A percentile compares a stretch with the other conserved stretches of the same genome.
phyloP scores from a whole-genome alignment of 2,888 invertebrate species.

The Plusia festucae region DNA sequence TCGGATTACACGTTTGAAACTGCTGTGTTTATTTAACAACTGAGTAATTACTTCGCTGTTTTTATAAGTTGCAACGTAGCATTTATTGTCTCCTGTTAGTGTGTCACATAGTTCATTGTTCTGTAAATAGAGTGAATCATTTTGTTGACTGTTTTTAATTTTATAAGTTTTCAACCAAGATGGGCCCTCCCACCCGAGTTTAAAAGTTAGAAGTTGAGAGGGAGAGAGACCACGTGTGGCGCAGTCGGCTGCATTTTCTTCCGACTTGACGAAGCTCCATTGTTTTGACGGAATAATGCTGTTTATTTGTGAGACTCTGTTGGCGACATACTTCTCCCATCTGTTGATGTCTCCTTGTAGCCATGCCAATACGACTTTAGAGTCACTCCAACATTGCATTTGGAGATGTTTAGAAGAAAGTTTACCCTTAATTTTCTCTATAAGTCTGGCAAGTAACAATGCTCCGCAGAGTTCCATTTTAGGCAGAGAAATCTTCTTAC shows the following conservation, averaged over 20 bases:
- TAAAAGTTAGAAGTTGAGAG: conserved; percentile 3
- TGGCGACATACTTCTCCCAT: conserved; percentile 19
- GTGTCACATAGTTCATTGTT: conserved; percentile 10
- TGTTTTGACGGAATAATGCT: conserved; percentile 5
- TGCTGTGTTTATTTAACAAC: conserved; percentile 10
- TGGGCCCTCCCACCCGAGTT: conserved; percentile 21
- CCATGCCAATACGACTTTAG: conserved; percentile 21
- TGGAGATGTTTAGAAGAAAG: neutral
- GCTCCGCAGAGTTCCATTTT: too few relatives aligned
- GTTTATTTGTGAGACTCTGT: conserved; percentile 20
- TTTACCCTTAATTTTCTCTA: conserved; percentile 8
- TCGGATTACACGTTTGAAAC: conserved; percentile 16
- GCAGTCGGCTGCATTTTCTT: conserved; percentile 19
- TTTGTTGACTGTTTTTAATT: too few relatives aligned
- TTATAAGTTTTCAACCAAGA: conserved; percentile 3
- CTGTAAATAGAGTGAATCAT: neutral
- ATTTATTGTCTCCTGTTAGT: neutral
- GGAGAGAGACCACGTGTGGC: conserved; percentile 16
- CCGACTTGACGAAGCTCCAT: conserved; percentile 17
- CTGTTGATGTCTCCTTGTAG: conserved; percentile 16
- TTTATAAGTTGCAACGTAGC: conserved; percentile 9
- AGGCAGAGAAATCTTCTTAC: too few relatives aligned
- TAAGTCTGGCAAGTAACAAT: too few relatives aligned
- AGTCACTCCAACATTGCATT: conserved; percentile 15
- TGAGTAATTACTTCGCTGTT: conserved; percentile 8